These are phyloP conservation scores for Raja brachyura DNA, from an alignment of 2,113 vertebrate species.

Conservation along the genomic window DNA sequence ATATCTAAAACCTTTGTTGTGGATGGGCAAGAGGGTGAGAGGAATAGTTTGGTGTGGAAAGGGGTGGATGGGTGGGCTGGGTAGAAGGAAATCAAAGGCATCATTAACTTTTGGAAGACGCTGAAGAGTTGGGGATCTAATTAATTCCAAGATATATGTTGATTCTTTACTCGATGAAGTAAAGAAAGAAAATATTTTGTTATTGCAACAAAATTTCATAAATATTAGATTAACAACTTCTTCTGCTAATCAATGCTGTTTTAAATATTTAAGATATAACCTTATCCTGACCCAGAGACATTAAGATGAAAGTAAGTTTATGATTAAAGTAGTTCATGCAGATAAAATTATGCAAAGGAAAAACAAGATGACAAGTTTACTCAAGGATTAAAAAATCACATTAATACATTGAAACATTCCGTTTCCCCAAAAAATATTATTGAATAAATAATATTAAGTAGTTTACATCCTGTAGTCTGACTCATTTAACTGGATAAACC, in stretches of 20 bases:
- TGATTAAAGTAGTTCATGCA: background rate
- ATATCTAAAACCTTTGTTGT: background rate
- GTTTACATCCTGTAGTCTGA: background rate
- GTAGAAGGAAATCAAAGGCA: background rate
- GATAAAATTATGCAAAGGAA: slow-evolving; percentile 1
- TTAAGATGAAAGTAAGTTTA: background rate
- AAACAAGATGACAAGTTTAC: background rate
- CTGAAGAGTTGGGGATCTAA: background rate
- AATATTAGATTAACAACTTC: slow-evolving; percentile 8
- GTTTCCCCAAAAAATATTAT: background rate
- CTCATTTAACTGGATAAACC: background rate
- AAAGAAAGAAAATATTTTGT: slow-evolving; percentile 7
- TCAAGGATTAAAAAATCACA: background rate
- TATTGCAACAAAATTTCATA: background rate
- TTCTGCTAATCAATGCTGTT: background rate
- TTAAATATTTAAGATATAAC: slow-evolving; percentile 20
- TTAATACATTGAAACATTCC: background rate
- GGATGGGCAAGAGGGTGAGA: background rate
- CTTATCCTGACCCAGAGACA: background rate
- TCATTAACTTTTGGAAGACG: background rate
- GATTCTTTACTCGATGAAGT: background rate
- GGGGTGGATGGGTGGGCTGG: too few species aligned
- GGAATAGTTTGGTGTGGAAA: too few species aligned
- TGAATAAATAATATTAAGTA: background rate
- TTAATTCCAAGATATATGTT: background rate